These are phyloP conservation scores for Sinocyclocheilus rhinocerous DNA, from an alignment of 2,113 vertebrate genomes.

Conservation along the genomic window DNA sequence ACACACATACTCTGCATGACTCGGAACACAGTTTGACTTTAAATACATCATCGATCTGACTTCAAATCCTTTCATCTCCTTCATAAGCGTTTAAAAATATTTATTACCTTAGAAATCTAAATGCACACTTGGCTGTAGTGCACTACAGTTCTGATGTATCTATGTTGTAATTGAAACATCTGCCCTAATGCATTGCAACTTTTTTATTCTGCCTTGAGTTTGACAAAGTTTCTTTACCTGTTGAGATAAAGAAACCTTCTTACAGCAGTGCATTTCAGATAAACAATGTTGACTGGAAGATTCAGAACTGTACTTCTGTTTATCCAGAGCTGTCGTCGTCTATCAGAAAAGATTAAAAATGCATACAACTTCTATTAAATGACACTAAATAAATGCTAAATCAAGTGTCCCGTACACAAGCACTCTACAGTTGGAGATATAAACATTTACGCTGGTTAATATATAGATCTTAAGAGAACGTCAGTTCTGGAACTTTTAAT, in stretches of 20 bases:
- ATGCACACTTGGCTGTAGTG: background rate
- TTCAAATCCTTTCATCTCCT: background rate
- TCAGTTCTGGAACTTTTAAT: background rate
- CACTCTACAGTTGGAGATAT: background rate
- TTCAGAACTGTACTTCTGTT: constrained; percentile 22
- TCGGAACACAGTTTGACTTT: background rate
- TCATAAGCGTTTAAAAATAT: constrained; percentile 21
- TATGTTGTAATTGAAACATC: background rate
- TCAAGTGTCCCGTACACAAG: background rate
- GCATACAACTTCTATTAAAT: background rate
- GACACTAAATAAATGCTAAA: constrained; percentile 1
- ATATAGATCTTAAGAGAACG: background rate
- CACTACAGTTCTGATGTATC: background rate
- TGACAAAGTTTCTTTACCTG: background rate
- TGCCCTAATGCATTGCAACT: background rate
- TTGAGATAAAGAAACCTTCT: background rate
- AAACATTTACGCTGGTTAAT: constrained; percentile 14
- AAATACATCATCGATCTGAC: background rate
- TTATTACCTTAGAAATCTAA: background rate
- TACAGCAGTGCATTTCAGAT: constrained; percentile 11
- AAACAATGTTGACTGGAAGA: constrained; percentile 7
- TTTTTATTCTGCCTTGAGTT: background rate
- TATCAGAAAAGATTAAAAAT: background rate
- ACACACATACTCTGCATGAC: background rate
- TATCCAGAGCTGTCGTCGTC: background rate